Percentiles rank a stretch among this genome's conserved stretches.
Conservation (phyloP, 2,113 vertebrate species). For the Tyrannus savana region DNA sequence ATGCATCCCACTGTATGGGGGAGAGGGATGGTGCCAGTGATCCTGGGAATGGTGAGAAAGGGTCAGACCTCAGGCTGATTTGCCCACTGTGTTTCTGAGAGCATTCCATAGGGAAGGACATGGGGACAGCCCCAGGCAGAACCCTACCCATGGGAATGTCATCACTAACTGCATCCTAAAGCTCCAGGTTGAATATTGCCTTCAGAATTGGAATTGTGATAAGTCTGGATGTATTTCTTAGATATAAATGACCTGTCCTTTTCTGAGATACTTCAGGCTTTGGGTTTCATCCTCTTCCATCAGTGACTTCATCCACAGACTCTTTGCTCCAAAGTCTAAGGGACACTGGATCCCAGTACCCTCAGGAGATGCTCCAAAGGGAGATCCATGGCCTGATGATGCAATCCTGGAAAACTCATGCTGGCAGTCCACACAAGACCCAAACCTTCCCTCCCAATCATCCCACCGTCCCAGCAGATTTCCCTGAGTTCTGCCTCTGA, state of each 20-base stretch:
- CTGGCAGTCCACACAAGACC: fast-evolving
- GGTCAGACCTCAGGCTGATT: neutral
- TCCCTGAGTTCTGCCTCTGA: neutral
- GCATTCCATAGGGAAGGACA: neutral
- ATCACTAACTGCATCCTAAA: neutral
- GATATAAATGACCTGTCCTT: fast-evolving
- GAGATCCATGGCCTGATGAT: fast-evolving
- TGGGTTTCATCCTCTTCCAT: neutral
- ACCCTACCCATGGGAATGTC: neutral
- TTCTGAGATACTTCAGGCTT: fast-evolving
- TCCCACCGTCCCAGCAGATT: fast-evolving
- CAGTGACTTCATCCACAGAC: neutral
- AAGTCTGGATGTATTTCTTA: neutral
- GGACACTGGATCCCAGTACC: fast-evolving
- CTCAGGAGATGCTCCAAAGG: neutral
- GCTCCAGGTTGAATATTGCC: neutral
- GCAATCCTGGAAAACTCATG: fast-evolving
- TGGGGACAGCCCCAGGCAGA: neutral
- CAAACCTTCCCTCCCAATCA: neutral
- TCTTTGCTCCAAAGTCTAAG: neutral
- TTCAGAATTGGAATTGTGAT: neutral
- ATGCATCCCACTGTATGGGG: fast-evolving
- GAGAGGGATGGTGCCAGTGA: neutral
- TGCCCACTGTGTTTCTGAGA: neutral
- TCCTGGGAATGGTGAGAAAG: neutral